Base-by-base conservation (phyloP, 2,888 invertebrate genomes). In the Aphodius granarius region DNA sequence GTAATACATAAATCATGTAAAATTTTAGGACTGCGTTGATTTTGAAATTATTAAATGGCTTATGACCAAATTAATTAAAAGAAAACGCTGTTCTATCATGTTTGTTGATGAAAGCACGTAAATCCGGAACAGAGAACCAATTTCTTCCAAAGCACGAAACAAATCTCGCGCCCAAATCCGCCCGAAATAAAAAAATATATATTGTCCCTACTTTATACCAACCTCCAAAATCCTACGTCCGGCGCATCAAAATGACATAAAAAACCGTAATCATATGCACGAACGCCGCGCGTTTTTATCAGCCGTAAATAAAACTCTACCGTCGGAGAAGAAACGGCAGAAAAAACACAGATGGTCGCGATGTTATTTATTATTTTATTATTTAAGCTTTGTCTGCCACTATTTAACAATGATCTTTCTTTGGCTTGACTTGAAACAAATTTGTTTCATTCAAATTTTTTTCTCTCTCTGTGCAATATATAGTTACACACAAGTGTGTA, bases 341-440 rank as follows among this genome's bases (percentile, higher is more conserved):
- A 43, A 43, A 43, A 43, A 43, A 43, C 43, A 43, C 43, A 43
- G 43, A 43, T 43, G 43, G 43, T 43, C 23, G 72, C 43, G 72
- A 72, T 72, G 23, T 72, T 43, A 43, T 43, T 43, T 3, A 43
- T 43, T 43, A n/a, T n/a, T n/a, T n/a, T n/a, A n/a, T n/a, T n/a
- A n/a, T n/a, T n/a, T n/a, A n/a, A n/a, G n/a, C n/a, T n/a, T n/a
- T n/a, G n/a, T n/a, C n/a, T n/a, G n/a, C n/a, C n/a, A n/a, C n/a
- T n/a, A n/a, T n/a, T n/a, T n/a, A n/a, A n/a, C n/a, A n/a, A n/a
- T n/a, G n/a, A n/a, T n/a, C n/a, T n/a, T n/a, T n/a, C n/a, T n/a
- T n/a, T n/a, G n/a, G n/a, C n/a, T n/a, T n/a, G n/a, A n/a, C n/a
- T n/a, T n/a, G n/a, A n/a, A n/a, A n/a, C n/a, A n/a, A n/a, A n/a